Base-by-base conservation (phyloP, 2,113 vertebrate genomes). In the Periophthalmodon schlosseri region DNA sequence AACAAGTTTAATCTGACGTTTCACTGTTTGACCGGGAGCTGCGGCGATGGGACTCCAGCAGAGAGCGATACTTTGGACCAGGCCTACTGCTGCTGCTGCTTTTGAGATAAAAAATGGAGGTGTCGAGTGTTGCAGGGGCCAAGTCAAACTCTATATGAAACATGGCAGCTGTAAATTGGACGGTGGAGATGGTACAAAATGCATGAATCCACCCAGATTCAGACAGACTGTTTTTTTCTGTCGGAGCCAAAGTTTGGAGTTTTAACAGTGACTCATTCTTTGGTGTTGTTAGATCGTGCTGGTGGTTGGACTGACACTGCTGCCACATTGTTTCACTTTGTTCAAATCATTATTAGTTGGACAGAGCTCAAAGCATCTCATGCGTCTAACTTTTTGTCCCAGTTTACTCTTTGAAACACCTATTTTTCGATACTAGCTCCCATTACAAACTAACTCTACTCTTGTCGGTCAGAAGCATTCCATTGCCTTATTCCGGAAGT, bases 101-200 rank as follows among this genome's bases (percentile, higher is more conserved):
- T 79, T 58, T 36, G 36, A 77, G 78, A 92, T 92, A 56, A 92
- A 91, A 91, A 75, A 86, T 88, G 76, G 91, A 83, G 63, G 13
- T 58, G 84, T 78, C 70, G 73, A 80, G 78, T 78, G 83, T 79
- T 77, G 28, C 74, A 72, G 79, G 39, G 75, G 81, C 65, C 39
- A 68, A 58, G 76, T 88, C 85, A 89, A 89, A 87, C 82, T 24
- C 81, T 85, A 87, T 88, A 88, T 84, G 72, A 75, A 86, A 91
- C 81, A 84, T 67, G 77, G 82, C 87, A 86, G 82, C 84, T 76
- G 85, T 76, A 86, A 90, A 91, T 89, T 89, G 75, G 88, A 88
- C 79, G 76, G 79, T 69, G 68, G 80, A 76, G 74, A 70, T 20
- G 24, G 28, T 90, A 88, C 87, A 91, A 90, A 90, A 91, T 91